Percentiles rank a stretch among this genome's conserved stretches.
These are phyloP conservation scores for Pseudolycoriella hygida DNA, from an alignment of 2,888 invertebrate species.

Conservation along the genomic window DNA sequence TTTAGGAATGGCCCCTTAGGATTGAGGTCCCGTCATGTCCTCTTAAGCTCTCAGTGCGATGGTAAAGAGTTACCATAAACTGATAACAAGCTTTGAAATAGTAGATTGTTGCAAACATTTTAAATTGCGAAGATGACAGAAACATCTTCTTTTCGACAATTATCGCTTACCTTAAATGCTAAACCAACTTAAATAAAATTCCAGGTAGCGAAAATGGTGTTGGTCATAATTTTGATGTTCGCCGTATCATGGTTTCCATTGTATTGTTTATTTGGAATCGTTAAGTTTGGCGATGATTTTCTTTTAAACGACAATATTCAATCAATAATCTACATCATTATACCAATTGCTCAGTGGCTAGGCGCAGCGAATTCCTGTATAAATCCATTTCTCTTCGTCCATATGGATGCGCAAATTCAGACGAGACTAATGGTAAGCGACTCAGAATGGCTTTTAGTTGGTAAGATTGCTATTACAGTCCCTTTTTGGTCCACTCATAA, in stretches of 20 bases:
- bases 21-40: no score
- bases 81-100: no score
- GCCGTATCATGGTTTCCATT: slow-evolving; percentile 36
- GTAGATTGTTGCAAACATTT: no score
- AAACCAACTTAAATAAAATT: slow-evolving; percentile 13
- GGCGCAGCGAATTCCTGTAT: slow-evolving; percentile 36
- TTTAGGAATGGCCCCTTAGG: no score
- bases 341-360: slow-evolving; percentile 34
- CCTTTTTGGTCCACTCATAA: no score
- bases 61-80: no score
- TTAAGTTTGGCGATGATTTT: slow-evolving; percentile 20
- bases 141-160: no score
- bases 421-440: slow-evolving; percentile 28
- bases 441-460: no score
- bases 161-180: no score
- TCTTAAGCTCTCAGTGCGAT: no score
- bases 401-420: slow-evolving; percentile 36
- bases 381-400: slow-evolving; percentile 38
- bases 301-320: slow-evolving; percentile 8
- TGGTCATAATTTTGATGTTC: slow-evolving; percentile 34
- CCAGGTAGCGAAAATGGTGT: slow-evolving; percentile 29
- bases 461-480: no score
- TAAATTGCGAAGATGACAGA: no score
- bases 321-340: slow-evolving; percentile 18
- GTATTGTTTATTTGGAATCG: slow-evolving; percentile 28